These are phyloP conservation scores for Ophiothrix spiculata DNA, from an alignment of 35 echinoderm and acorn worm genomes.

Conservation along the genomic window DNA sequence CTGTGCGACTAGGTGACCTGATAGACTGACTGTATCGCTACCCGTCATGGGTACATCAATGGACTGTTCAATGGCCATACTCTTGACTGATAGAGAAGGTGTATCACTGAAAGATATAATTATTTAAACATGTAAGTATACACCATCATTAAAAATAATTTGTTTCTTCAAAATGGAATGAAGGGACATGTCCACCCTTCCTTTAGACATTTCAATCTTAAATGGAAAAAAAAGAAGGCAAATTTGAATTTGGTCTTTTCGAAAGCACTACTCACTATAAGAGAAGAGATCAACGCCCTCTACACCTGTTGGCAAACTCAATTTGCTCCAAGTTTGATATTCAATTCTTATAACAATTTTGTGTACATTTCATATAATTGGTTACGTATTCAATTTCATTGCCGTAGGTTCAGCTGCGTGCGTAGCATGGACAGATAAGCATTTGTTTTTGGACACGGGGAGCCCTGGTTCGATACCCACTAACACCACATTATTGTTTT, in stretches of 20 bases:
- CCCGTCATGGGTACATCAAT: conserved; percentile 86
- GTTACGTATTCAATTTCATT: no score
- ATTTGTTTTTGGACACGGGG: no score
- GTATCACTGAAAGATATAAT: conserved; percentile 26
- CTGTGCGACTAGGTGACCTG: conserved; percentile 77
- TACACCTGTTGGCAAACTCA: not conserved
- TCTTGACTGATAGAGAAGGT: conserved; percentile 75
- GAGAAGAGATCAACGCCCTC: not conserved
- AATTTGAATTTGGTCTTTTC: not conserved
- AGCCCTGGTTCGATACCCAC: no score
- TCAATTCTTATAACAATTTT: no score
- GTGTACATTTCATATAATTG: no score
- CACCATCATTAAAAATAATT: conserved; percentile 6
- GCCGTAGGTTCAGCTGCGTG: no score
- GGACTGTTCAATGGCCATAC: conserved; percentile 89
- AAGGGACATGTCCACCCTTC: not conserved
- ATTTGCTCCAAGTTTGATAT: no score
- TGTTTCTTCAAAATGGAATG: not conserved
- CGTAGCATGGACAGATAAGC: no score
- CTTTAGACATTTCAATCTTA: not conserved
- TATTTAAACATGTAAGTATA: no score
- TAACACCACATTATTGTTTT: no score
- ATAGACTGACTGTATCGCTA: conserved; percentile 67
- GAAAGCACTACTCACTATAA: no score
- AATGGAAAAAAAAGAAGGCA: not conserved